Conservation (phyloP, 2,113 vertebrate genomes). For the Apus apus region DNA sequence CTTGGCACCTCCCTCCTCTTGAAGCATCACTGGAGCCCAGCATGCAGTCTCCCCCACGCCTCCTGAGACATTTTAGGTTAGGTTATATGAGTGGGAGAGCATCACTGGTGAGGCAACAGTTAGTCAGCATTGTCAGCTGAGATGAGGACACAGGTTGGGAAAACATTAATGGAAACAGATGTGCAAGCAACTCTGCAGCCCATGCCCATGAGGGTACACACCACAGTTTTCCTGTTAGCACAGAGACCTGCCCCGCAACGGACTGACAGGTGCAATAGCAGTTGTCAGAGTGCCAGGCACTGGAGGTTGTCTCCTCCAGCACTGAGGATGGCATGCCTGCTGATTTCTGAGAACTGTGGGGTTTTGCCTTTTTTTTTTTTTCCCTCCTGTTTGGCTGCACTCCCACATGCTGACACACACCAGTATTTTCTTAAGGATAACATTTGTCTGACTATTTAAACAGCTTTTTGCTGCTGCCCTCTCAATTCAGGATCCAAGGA, state of each 20-base stretch:
- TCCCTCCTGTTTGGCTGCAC: background rate
- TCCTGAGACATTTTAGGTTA: background rate
- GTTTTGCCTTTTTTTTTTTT: background rate
- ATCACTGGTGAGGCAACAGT: background rate
- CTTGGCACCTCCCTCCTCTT: background rate
- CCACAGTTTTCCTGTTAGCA: background rate
- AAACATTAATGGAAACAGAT: background rate
- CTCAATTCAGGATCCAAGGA: background rate
- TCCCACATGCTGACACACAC: background rate
- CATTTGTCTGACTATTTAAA: background rate
- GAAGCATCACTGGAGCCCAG: background rate
- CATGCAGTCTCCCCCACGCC: rapidly evolving
- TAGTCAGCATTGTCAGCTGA: background rate
- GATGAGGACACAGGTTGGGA: background rate
- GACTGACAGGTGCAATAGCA: rapidly evolving
- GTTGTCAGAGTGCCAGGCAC: background rate
- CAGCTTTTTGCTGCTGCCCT: background rate
- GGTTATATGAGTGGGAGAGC: background rate
- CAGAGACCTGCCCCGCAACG: rapidly evolving
- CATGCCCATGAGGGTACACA: background rate
- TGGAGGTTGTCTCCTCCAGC: background rate
- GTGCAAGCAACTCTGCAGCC: background rate
- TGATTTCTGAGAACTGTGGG: background rate
- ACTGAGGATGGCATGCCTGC: rapidly evolving
- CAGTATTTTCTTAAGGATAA: background rate